Percentiles rank a stretch among this genome's conserved stretches.
Conservation (phyloP, 2,888 invertebrate species). For the Drosophila peninsularis region DNA sequence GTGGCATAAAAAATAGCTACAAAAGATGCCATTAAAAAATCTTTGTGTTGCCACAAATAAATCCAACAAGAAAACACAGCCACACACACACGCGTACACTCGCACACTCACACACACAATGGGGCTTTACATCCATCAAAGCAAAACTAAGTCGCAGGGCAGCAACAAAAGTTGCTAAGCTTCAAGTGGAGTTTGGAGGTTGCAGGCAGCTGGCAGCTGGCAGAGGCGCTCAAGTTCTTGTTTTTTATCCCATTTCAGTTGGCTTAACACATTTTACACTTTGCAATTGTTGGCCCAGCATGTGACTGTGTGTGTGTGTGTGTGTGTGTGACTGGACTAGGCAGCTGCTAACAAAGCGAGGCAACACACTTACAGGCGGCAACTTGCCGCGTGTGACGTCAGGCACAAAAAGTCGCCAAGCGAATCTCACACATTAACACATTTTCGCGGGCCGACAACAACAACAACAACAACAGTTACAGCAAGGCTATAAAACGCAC, state of each 20-base stretch:
- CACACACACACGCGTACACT: slow-evolving; percentile 13
- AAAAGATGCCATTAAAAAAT: slow-evolving; percentile 80
- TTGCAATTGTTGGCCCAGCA: slow-evolving; percentile 69
- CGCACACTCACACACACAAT: slow-evolving; percentile 38
- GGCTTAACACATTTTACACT: slow-evolving; percentile 81
- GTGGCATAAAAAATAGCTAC: slow-evolving; percentile 72
- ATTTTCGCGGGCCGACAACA: slow-evolving; percentile 37
- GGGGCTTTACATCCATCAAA: slow-evolving; percentile 74
- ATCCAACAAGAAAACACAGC: slow-evolving; percentile 63
- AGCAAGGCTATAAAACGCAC: slow-evolving; percentile 64
- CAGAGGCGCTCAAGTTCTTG: slow-evolving; percentile 16
- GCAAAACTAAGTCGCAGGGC: slow-evolving; percentile 75
- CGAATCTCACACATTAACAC: slow-evolving; percentile 76
- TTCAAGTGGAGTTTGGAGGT: slow-evolving; percentile 17
- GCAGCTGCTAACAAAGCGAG: slow-evolving; percentile 33
- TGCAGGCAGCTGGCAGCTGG: background rate
- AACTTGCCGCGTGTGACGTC: slow-evolving; percentile 36
- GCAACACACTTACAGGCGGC: slow-evolving; percentile 55
- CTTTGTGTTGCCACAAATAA: slow-evolving; percentile 79
- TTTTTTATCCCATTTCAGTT: slow-evolving; percentile 63
- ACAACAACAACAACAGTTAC: slow-evolving; percentile 6
- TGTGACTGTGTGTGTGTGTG: slow-evolving; percentile 1
- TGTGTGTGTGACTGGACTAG: slow-evolving; percentile 31
- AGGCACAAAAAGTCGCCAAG: slow-evolving; percentile 39
- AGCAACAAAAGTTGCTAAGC: slow-evolving; percentile 73